A percentile compares a stretch with the other conserved stretches of the same genome.
Evolutionary conservation across 2,888 invertebrate species (phyloP).

Genomic region (Serrognathus titanus): DNA sequence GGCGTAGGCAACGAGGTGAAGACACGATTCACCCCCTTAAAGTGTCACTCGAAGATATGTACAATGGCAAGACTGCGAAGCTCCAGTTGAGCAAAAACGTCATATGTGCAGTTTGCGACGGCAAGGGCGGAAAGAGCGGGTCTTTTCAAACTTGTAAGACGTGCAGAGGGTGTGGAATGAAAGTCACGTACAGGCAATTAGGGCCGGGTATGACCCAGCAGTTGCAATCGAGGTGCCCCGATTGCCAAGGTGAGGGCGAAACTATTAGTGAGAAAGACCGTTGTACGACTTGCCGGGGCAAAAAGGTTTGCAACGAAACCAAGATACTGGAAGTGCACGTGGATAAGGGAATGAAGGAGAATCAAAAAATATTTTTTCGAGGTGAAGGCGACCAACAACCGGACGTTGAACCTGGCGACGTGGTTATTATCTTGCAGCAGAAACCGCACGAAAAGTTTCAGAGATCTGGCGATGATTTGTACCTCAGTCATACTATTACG

Average conservation of each 20-base stretch:
- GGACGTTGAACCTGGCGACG: conserved; percentile 82
- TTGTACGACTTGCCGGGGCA: conserved; percentile 72
- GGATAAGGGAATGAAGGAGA: conserved; percentile 78
- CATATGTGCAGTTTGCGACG: conserved; percentile 73
- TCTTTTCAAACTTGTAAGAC: conserved; percentile 63
- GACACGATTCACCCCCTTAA: conserved; percentile 79
- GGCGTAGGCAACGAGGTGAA: conserved; percentile 66
- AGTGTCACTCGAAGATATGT: conserved; percentile 86
- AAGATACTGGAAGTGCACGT: conserved; percentile 85
- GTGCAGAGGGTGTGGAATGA: conserved; percentile 77
- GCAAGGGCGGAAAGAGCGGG: conserved; percentile 72
- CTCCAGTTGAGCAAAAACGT: conserved; percentile 79
- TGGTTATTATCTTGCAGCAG: conserved; percentile 80
- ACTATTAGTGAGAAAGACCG: conserved; percentile 77
- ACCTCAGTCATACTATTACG: conserved; percentile 70
- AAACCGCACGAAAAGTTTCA: conserved; percentile 77
- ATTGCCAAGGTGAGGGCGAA: conserved; percentile 68
- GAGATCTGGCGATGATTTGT: conserved; percentile 70
- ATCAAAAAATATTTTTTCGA: conserved; percentile 79
- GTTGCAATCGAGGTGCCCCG: conserved; percentile 58
- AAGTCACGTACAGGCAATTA: conserved; percentile 70
- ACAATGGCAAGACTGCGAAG: conserved; percentile 83
- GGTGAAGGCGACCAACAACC: conserved; percentile 91
- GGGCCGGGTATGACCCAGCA: conserved; percentile 59
- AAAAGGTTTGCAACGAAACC: conserved; percentile 76